Evolutionary conservation across 1,140 invertebrate genomes (phyloP), one percentile per base, ranked within the genome.

Genomic region (Drosophila carrolli): DNA sequence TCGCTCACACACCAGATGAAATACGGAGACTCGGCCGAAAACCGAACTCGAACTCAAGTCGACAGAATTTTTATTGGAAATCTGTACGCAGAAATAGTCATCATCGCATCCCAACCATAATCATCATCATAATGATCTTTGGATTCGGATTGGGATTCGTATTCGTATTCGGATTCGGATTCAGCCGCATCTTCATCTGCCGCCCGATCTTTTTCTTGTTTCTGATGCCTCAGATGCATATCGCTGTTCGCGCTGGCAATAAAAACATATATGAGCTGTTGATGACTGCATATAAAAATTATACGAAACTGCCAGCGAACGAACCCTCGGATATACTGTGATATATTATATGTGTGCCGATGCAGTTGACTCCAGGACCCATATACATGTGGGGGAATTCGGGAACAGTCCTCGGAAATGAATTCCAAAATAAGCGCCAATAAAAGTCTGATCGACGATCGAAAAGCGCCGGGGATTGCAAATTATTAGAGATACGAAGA

Each of bases 201-300:
- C 51, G 61, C 46, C 71, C 37, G 48, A 68, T 70, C 54, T 67
- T 55, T 68, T 50, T 63, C 46, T 56, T 72, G 75, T 81, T 79
- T 54, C 47, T 37, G 61, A 66, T 75, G 75, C 81, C 62, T 88
- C 62, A 88, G 83, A 88, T 88, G 83, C 83, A 89, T 88, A 88
- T 88, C 83, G 77, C 27, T 47, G 67, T 68, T 47, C 75, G 79
- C 65, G 71, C 71, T 63, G 84, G 83, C 83, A 88, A 88, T 88
- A 88, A 88, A 88, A 88, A 83, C 88, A 88, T 86, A 86, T 88
- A 88, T 86, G 83, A 86, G 76, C 79, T 88, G 83, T 88, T 88
- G 84, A 88, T 88, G 84, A 88, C 79, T 88, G 83, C 83, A 88
- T 89, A 88, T 80, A 88, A 83, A 85, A 83, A 80, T 88, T 51